Conservation (phyloP, 1,140 invertebrate genomes). For the Sitobion miscanthi region DNA sequence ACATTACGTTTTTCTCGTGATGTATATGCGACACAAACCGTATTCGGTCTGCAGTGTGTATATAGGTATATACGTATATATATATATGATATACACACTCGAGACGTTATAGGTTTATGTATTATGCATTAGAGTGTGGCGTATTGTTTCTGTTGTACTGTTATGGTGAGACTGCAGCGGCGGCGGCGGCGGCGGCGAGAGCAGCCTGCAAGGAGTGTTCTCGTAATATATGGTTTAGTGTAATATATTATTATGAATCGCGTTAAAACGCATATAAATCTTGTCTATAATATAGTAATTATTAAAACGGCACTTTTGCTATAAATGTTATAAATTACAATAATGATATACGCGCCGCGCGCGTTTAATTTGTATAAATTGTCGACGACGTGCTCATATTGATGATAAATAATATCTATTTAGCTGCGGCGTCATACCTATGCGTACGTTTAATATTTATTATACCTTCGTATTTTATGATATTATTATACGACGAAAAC, state of each 20-base stretch:
- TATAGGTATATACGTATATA: background rate
- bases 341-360: background rate
- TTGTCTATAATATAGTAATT: background rate
- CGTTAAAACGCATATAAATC: background rate
- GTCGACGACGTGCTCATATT: background rate
- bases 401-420: background rate
- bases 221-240: background rate
- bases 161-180: background rate
- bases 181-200: too few species aligned
- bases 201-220: background rate
- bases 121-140: background rate
- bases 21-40: background rate
- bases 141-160: background rate
- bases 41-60: background rate
- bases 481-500: background rate
- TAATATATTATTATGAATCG: background rate
- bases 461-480: background rate
- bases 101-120: background rate
- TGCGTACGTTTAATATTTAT: background rate
- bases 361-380: background rate
- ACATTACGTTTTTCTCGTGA: background rate
- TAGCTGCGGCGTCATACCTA: background rate
- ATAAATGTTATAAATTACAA: slow-evolving; percentile 2
- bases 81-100: background rate
- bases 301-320: background rate